Conservation (phyloP, 2,888 invertebrate species). For the Mallateleia sp. region DNA sequence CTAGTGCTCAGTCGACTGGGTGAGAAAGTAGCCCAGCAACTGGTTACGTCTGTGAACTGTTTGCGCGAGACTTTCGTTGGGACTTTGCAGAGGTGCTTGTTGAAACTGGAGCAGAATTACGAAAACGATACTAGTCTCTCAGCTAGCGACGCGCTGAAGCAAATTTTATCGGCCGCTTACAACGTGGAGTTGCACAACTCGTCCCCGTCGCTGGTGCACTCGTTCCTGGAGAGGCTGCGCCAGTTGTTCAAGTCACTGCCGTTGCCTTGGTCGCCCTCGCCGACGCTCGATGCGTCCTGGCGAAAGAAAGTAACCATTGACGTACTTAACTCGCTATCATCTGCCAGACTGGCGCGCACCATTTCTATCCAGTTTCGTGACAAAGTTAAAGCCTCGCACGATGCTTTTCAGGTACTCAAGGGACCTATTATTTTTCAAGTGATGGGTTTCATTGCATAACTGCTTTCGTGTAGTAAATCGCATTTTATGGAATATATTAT, state of each 20-base stretch:
- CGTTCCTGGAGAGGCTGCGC: constrained; percentile 92
- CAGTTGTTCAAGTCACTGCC: no score
- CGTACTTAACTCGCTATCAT: constrained; percentile 93
- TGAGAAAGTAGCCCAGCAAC: constrained; percentile 94
- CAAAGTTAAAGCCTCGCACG: constrained; percentile 94
- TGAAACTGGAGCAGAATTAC: constrained; percentile 92
- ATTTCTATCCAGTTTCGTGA: constrained; percentile 95
- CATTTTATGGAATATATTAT: no score
- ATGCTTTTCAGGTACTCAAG: constrained; percentile 92
- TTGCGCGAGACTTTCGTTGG: constrained; percentile 96
- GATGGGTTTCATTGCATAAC: no score
- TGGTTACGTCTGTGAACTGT: constrained; percentile 95
- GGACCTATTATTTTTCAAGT: no score
- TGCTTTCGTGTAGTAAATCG: no score
- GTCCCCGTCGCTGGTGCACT: constrained; percentile 92
- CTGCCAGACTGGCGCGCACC: constrained; percentile 93
- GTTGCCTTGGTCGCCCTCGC: constrained; percentile 91
- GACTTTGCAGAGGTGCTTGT: constrained; percentile 94
- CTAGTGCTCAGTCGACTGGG: constrained; percentile 94
- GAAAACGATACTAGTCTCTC: constrained; percentile 91
- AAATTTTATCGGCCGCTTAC: constrained; percentile 94
- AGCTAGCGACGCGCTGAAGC: constrained; percentile 94
- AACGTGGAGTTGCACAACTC: constrained; percentile 93
- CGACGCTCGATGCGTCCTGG: constrained; percentile 91
- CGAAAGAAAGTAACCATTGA: constrained; percentile 93